Base-by-base conservation (phyloP, 2,888 invertebrate genomes). In the Sarcophaga carnaria region DNA sequence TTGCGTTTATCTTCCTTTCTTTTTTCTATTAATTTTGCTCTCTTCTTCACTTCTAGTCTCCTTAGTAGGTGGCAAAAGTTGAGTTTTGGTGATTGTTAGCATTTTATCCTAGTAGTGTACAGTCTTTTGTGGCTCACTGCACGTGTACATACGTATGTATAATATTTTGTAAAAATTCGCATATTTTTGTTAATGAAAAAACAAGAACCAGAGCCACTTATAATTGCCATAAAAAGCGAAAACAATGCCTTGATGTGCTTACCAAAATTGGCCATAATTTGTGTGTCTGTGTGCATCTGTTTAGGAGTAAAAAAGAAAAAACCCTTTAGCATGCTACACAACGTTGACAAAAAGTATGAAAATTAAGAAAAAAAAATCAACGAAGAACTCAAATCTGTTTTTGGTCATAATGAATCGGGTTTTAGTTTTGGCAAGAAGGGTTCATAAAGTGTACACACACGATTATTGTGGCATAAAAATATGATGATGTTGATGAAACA, bases 181-280 rank as follows among this genome's bases (percentile, higher is more conserved):
- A 37, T 37, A 37, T 10, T 37, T 37, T 37, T 37, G 37, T 10
- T 37, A 37, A 37, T 37, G 37, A 37, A 37, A 37, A 10, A 10
- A 22, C 69, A 63, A 60, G 20, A 67, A 54, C 14, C 72, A 70
- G n/a, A 70, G n/a, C 75, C 87, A 84, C 84, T 79, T 82, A 84
- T 81, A 84, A 87, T 87, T 87, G 81, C 83, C 87, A 84, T 87
- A 87, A 82, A 84, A 84, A 84, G 84, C 81, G 81, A 84, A 81
- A 84, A 84, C 81, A 84, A 82, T 82, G 79, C 72, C 84, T 67
- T 72, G 72, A 84, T 81, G 87, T 82, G 84, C 67, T 79, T 71
- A 72, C 87, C 84, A 79, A 83, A 84, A 79, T 86, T 86, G 86
- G 86, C 72, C 77, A 78, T 77, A 83, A 74, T 80, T 80, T 86